Evolutionary conservation across 2,888 invertebrate species (phyloP).

Genomic region (Petrolisthes manimaculis): DNA sequence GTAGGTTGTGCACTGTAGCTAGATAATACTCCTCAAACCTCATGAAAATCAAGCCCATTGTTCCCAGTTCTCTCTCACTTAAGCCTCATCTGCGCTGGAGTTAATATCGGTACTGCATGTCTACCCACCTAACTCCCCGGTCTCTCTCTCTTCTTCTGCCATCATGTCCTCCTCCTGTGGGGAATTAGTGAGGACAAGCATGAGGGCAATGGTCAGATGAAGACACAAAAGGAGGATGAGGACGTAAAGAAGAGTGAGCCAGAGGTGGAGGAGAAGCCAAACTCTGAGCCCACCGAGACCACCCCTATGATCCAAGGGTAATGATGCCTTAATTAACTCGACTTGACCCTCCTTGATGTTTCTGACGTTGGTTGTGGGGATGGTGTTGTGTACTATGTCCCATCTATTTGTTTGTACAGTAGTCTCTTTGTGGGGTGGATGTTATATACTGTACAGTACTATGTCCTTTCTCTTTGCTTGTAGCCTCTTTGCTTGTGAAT

Average conservation of each 20-base stretch:
- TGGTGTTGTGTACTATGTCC: background rate
- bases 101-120: background rate
- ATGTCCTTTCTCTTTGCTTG: no score
- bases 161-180: background rate
- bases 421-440: background rate
- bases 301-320: slow-evolving; percentile 66
- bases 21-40: no score
- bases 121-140: slow-evolving; percentile 23
- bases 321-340: background rate
- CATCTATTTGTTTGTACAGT: background rate
- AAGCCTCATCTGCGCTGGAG: no score
- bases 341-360: background rate
- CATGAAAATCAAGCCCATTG: no score
- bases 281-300: slow-evolving; percentile 62
- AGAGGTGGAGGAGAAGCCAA: slow-evolving; percentile 41
- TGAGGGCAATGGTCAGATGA: slow-evolving; percentile 55
- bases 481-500: no score
- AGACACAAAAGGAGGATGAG: slow-evolving; percentile 37
- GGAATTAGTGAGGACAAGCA: slow-evolving; percentile 45
- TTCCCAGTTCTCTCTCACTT: no score
- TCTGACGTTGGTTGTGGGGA: background rate
- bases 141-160: background rate
- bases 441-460: background rate
- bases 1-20: no score
- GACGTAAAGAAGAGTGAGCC: slow-evolving; percentile 29